Evolutionary conservation across 2,113 vertebrate genomes (phyloP).

Genomic region (Oryzias curvinotus): DNA sequence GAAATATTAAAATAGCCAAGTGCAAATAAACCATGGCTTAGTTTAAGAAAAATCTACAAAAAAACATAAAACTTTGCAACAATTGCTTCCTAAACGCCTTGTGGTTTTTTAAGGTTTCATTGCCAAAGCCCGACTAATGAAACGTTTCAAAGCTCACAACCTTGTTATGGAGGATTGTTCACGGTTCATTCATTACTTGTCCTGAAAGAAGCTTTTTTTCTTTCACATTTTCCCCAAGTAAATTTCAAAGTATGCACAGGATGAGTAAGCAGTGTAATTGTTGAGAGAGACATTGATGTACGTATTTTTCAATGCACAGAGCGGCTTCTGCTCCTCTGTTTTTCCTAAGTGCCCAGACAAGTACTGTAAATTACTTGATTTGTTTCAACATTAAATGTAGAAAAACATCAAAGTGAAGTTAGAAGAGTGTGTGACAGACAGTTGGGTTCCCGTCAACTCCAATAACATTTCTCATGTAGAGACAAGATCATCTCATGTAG

Average conservation of each 20-base stretch:
- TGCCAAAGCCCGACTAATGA: no score
- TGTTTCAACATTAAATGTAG: slow-evolving; percentile 27
- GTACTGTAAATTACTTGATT: slow-evolving; percentile 21
- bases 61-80: no score
- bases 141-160: no score
- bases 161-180: no score
- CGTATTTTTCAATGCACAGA: not conserved
- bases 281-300: not conserved
- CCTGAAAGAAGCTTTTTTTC: not conserved
- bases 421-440: slow-evolving; percentile 41
- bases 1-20: no score
- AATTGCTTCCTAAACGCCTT: no score
- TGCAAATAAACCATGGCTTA: no score
- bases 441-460: slow-evolving; percentile 63
- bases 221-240: slow-evolving; percentile 3
- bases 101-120: no score
- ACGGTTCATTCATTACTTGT: not conserved
- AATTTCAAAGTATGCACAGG: not conserved
- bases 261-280: not conserved
- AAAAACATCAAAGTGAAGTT: slow-evolving; percentile 39
- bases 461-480: slow-evolving; percentile 51
- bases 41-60: no score
- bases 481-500: slow-evolving; percentile 69
- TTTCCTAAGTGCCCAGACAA: slow-evolving; percentile 35
- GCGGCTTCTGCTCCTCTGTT: not conserved